Base-by-base conservation (phyloP, 2,113 vertebrate species). In the Sigmodon hispidus region DNA sequence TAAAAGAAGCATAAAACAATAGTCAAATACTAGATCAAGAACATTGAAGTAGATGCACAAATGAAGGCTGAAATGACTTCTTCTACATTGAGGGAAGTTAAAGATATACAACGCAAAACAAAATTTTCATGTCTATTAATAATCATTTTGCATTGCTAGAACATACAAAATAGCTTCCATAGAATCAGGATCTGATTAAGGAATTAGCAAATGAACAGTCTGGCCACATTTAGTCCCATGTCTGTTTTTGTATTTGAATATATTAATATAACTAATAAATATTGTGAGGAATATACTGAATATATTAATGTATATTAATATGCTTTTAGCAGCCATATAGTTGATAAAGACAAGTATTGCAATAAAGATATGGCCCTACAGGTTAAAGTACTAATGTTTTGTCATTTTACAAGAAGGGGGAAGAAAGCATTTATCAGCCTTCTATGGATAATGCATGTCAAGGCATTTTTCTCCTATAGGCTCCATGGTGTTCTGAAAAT, bases 1-100 rank as follows among this genome's bases (percentile, higher is more conserved):
- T 95, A n/a, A 93, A 95, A 96, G 17, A 24, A 81, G 36, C 88
- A 73, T 89, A 50, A 61, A 96, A 93, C 21, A 92, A 50, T 22
- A 92, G 48, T 79, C 36, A 81, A 24, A 76, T 70, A 81, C 43
- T 50, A 80, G 9, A 72, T 85, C 45, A 67, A n/a, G 31, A 87
- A 73, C 83, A 61, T 43, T 94, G 75, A 97, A 93, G 90, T 50
- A 9, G 84, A 80, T 81, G 26, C 65, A 5, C 50, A 85, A 91
- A 86, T 76, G 45, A 55, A 85, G 31, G 17, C 50, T 91, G 70
- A 87, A 72, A 36, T 59, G 73, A 29, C 19, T 61, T 96, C 40
- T 81, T 75, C 45, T 50, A 21, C 24, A 84, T 40, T 61, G 59
- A 94, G n/a, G 22, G 59, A 80, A 94, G 43, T 86, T 76, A 93